Evolutionary conservation across 2,797 vertebrate species (phyloP).

Genomic region (Heteromormyrus szaboi): DNA sequence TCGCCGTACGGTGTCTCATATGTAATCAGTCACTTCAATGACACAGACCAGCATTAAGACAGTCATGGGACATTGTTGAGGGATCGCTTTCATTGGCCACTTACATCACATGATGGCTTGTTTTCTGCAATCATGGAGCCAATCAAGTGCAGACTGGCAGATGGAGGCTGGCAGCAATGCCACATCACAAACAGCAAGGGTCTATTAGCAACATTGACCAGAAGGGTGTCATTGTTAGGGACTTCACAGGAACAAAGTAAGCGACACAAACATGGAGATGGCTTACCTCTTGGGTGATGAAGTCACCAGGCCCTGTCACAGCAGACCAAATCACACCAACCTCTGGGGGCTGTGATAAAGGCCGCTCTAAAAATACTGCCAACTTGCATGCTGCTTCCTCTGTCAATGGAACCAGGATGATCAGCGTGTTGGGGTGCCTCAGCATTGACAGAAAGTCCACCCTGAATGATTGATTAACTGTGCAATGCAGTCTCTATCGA

Average conservation of each 20-base stretch:
- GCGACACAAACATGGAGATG: neutral
- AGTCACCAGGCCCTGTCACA: neutral
- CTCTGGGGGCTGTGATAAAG: neutral
- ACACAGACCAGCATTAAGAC: neutral
- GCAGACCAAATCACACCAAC: neutral
- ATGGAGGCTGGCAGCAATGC: neutral
- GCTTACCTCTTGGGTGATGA: neutral
- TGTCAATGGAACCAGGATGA: conserved; percentile 23
- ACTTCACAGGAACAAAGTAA: neutral
- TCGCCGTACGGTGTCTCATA: neutral
- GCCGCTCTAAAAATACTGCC: conserved; percentile 22
- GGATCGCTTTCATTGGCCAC: neutral
- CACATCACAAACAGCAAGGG: neutral
- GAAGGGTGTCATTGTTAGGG: neutral
- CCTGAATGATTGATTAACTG: conserved; percentile 35
- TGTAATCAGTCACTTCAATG: conserved; percentile 12
- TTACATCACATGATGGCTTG: neutral
- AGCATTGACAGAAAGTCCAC: neutral
- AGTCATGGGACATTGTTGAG: neutral
- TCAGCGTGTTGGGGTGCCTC: neutral
- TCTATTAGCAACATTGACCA: neutral
- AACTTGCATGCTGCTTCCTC: conserved; percentile 29
- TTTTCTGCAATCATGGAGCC: neutral
- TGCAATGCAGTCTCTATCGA: conserved; percentile 29
- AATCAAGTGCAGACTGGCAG: neutral